These are phyloP conservation scores for Alitta virens DNA, from an alignment of 2,888 invertebrate genomes.

Conservation along the genomic window DNA sequence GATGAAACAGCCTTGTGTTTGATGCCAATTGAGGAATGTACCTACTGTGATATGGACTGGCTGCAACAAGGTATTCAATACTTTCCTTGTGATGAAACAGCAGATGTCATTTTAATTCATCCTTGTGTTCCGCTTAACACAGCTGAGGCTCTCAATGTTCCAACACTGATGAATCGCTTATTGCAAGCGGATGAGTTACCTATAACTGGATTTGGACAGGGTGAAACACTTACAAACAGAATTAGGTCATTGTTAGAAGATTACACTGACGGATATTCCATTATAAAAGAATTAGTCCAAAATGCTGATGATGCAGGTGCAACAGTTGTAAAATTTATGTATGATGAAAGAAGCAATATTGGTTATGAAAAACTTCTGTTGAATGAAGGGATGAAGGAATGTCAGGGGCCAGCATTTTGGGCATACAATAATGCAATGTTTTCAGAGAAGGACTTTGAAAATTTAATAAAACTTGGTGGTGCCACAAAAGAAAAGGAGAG, in stretches of 20 bases:
- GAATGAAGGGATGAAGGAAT: conserved; percentile 36
- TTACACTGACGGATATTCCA: conserved; percentile 44
- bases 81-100: conserved; percentile 25
- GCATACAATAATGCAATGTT: conserved; percentile 43
- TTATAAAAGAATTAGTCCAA: conserved; percentile 46
- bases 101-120: conserved; percentile 36
- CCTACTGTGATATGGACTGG: conserved; percentile 36
- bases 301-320: conserved; percentile 50
- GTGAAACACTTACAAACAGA: conserved; percentile 39
- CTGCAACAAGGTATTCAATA: conserved; percentile 25
- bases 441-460: conserved; percentile 38
- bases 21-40: conserved; percentile 24
- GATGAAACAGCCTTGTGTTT: conserved; percentile 8
- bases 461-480: conserved; percentile 39
- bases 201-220: conserved; percentile 38
- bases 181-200: conserved; percentile 33
- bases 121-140: conserved; percentile 30
- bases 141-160: conserved; percentile 36
- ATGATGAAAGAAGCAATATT: conserved; percentile 39
- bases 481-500: conserved; percentile 38
- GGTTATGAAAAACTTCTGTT: conserved; percentile 31
- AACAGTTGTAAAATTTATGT: conserved; percentile 38
- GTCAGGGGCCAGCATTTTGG: conserved; percentile 47
- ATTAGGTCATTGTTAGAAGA: conserved; percentile 37
- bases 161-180: conserved; percentile 36